Conservation (phyloP, 2,888 invertebrate genomes). For the Athalia circularis region DNA sequence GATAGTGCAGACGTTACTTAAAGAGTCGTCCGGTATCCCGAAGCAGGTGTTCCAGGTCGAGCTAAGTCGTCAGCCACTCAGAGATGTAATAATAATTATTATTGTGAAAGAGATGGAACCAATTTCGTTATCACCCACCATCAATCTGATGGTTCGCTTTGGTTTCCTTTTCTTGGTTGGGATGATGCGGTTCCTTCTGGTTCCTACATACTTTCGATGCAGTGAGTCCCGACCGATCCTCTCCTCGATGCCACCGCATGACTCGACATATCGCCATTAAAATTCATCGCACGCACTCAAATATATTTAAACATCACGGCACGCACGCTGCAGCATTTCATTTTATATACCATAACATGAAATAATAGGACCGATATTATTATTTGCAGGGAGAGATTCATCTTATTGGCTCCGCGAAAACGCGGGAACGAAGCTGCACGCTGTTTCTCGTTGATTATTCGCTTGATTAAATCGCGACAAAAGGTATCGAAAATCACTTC, state of each 20-base stretch:
- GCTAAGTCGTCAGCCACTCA: slow-evolving; percentile 42
- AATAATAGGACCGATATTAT: slow-evolving; percentile 11
- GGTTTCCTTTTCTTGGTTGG: slow-evolving; percentile 27
- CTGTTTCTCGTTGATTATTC: too few species aligned
- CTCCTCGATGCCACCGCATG: slow-evolving; percentile 17
- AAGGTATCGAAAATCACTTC: neutral
- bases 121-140: slow-evolving; percentile 63
- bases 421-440: neutral
- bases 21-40: slow-evolving; percentile 37
- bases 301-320: slow-evolving; percentile 39
- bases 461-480: too few species aligned
- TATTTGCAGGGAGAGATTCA: slow-evolving; percentile 16
- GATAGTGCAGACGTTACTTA: slow-evolving; percentile 36
- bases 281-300: slow-evolving; percentile 40
- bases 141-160: slow-evolving; percentile 59
- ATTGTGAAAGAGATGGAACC: slow-evolving; percentile 64
- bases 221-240: neutral
- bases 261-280: slow-evolving; percentile 43
- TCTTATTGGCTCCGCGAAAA: neutral
- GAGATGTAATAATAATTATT: slow-evolving; percentile 66
- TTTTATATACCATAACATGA: slow-evolving; percentile 18
- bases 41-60: slow-evolving; percentile 53
- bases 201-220: neutral
- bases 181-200: neutral
- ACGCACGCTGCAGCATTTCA: slow-evolving; percentile 27